phyloP scores from a whole-genome alignment of 2,113 vertebrate species.

The Clarias macrocephalus region DNA sequence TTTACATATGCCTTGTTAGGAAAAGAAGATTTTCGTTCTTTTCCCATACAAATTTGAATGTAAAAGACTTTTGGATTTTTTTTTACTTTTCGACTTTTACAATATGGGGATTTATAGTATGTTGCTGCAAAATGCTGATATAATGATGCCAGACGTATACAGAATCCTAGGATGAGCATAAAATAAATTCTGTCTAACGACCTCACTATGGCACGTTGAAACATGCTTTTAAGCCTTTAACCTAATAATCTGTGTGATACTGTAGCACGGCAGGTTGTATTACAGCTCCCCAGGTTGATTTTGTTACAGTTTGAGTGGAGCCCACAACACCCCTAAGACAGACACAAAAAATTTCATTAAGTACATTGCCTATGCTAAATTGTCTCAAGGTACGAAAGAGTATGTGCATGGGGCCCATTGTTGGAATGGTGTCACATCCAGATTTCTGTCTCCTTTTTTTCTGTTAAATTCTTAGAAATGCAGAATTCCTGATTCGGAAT shows the following conservation, averaged over 20 bases:
- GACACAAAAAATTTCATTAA: not conserved
- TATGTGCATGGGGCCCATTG: not conserved
- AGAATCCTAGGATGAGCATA: not conserved
- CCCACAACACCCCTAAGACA: too few species aligned
- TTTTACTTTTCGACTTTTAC: not conserved
- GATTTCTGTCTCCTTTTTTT: not conserved
- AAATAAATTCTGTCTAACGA: constrained; percentile 1
- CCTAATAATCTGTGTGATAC: not conserved
- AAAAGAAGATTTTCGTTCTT: constrained; percentile 21
- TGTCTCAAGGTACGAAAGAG: not conserved
- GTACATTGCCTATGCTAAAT: not conserved
- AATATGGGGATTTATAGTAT: constrained; percentile 5
- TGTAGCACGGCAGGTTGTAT: not conserved
- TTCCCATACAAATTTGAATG: constrained; percentile 24
- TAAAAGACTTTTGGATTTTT: not conserved
- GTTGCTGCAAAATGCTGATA: constrained; percentile 14
- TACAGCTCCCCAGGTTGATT: not conserved
- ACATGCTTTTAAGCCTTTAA: not conserved
- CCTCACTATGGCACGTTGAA: not conserved
- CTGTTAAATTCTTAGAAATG: too few species aligned
- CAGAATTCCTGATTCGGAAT: too few species aligned
- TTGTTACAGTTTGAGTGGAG: not conserved
- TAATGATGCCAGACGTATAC: constrained; percentile 25
- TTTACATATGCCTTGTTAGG: constrained; percentile 19
- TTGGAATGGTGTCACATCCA: not conserved